Conservation (phyloP, 2,797 vertebrate genomes). For the Adrianichthys oophorus region DNA sequence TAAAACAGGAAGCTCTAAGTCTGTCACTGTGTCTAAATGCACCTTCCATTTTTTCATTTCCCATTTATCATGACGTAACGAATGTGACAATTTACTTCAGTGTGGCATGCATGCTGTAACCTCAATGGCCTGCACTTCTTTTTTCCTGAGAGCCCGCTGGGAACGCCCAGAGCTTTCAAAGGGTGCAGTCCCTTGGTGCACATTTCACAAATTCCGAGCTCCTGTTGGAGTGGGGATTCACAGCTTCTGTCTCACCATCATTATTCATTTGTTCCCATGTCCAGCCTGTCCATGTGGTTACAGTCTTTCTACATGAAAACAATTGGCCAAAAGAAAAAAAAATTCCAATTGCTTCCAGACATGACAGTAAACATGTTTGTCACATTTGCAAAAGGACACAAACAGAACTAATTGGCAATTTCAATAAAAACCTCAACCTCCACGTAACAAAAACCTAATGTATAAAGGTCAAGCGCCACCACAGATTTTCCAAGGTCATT, state of each 20-base stretch:
- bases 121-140: constrained; percentile 45
- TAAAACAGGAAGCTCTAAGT: constrained; percentile 50
- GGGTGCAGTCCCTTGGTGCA: constrained; percentile 52
- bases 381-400: constrained; percentile 29
- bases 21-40: constrained; percentile 10
- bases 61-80: constrained; percentile 17
- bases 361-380: constrained; percentile 16
- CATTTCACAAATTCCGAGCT: constrained; percentile 19
- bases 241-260: constrained; percentile 34
- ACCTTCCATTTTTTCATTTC: constrained; percentile 27
- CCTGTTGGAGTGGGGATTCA: constrained; percentile 42
- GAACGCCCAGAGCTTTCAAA: constrained; percentile 25
- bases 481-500: no score
- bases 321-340: constrained; percentile 23
- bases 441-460: not conserved
- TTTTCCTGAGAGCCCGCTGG: constrained; percentile 49
- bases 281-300: constrained; percentile 21
- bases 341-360: constrained; percentile 18
- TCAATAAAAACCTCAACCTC: constrained; percentile 4
- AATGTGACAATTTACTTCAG: constrained; percentile 9
- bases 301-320: constrained; percentile 16
- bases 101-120: constrained; percentile 9
- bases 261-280: constrained; percentile 17
- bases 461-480: constrained; percentile 1
- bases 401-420: constrained; percentile 40